These are phyloP conservation scores for Lymantria dispar DNA, from an alignment of 2,888 invertebrate genomes.

Conservation along the genomic window DNA sequence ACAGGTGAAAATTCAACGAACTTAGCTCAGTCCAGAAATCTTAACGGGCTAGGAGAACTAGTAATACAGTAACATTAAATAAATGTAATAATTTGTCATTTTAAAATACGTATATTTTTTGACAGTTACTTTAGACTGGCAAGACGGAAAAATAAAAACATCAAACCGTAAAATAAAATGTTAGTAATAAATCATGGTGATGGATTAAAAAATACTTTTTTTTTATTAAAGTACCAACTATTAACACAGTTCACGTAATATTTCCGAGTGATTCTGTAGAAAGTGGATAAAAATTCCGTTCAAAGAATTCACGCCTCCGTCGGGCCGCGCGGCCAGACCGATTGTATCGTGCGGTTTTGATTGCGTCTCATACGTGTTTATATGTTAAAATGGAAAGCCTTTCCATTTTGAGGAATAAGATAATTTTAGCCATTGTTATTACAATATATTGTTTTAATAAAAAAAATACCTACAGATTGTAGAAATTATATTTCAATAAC, in stretches of 20 bases:
- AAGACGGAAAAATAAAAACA: not conserved
- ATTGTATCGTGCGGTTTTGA: slow-evolving; percentile 29
- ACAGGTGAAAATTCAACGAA: too few relatives aligned
- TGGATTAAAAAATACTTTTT: slow-evolving; percentile 15
- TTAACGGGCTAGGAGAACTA: too few relatives aligned
- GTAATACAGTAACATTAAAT: too few relatives aligned
- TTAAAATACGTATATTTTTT: not conserved
- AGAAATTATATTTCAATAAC: too few relatives aligned
- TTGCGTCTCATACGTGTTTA: slow-evolving; percentile 25
- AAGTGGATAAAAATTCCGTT: slow-evolving; percentile 33
- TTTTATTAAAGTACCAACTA: slow-evolving; percentile 13
- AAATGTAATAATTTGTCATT: not conserved
- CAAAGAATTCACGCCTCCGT: slow-evolving; percentile 32
- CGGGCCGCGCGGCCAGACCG: slow-evolving; percentile 18
- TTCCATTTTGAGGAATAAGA: slow-evolving; percentile 1
- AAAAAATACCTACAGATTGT: too few relatives aligned
- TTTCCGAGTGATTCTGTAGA: slow-evolving; percentile 32
- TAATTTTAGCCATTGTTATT: too few relatives aligned
- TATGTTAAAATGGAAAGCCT: slow-evolving; percentile 27
- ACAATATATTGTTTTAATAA: too few relatives aligned
- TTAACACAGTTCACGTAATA: slow-evolving; percentile 30
- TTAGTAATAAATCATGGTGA: slow-evolving; percentile 16
- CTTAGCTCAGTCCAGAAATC: too few relatives aligned
- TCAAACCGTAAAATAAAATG: slow-evolving; percentile 3
- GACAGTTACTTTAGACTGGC: not conserved